Conservation (phyloP, 2,888 invertebrate genomes). For the Eucriotettix oculatus region DNA sequence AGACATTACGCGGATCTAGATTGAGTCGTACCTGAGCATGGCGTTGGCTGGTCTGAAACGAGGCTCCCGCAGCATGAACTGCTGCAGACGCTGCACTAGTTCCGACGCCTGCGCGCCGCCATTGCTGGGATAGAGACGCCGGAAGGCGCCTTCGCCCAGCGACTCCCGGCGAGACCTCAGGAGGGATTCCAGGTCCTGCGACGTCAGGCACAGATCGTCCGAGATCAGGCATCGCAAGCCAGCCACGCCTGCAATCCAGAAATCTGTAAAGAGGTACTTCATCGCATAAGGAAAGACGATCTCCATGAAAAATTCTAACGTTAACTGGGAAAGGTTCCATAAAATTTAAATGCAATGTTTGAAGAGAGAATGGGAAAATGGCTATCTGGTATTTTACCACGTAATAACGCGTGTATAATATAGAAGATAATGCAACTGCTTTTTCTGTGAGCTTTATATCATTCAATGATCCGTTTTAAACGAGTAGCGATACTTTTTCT, state of each 20-base stretch:
- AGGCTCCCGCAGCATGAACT: slow-evolving; percentile 1
- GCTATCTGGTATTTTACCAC: too few relatives aligned
- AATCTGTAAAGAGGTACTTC: too few relatives aligned
- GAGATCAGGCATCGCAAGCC: slow-evolving; percentile 19
- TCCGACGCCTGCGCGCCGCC: slow-evolving; percentile 2
- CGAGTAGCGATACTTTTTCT: too few relatives aligned
- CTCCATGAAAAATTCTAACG: too few relatives aligned
- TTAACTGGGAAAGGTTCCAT: too few relatives aligned
- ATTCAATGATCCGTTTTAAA: too few relatives aligned
- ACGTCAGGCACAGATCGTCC: slow-evolving; percentile 20
- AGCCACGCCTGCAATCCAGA: slow-evolving; percentile 12
- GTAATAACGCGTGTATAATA: too few relatives aligned
- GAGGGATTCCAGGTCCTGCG: slow-evolving; percentile 19
- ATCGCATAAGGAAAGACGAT: too few relatives aligned
- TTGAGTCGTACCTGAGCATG: slow-evolving; percentile 1
- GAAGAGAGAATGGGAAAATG: too few relatives aligned
- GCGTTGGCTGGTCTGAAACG: neutral
- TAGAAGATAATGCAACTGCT: too few relatives aligned
- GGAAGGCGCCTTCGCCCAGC: slow-evolving; percentile 18
- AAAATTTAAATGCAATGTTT: too few relatives aligned
- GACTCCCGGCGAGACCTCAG: slow-evolving; percentile 20
- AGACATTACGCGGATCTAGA: neutral
- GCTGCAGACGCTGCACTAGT: slow-evolving; percentile 1
- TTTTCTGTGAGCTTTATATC: too few relatives aligned
- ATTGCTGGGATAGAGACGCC: slow-evolving; percentile 13